Evolutionary conservation across 2,113 vertebrate genomes (phyloP).

Genomic region (Forbesichthys agassizii): DNA sequence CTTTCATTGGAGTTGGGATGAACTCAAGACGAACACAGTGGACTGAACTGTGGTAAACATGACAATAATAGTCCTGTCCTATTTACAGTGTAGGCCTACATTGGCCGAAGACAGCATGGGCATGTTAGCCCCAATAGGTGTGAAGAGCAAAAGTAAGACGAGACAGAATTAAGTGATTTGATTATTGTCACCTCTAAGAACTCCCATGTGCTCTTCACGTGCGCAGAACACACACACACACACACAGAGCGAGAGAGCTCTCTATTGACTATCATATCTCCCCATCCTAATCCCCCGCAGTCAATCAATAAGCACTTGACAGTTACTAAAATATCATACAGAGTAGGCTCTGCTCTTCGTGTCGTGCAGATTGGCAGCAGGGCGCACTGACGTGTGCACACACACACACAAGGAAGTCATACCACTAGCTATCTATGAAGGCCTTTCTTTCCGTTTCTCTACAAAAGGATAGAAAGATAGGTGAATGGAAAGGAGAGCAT

Average conservation of each 20-base stretch:
- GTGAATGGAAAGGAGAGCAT: background rate
- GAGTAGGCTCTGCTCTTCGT: constrained; percentile 53
- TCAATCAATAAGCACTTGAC: constrained; percentile 71
- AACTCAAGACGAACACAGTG: too few species aligned
- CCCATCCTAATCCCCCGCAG: constrained; percentile 57
- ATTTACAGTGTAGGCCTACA: constrained; percentile 25
- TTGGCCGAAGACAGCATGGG: constrained; percentile 42
- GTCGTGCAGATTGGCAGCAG: constrained; percentile 57
- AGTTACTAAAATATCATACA: constrained; percentile 64
- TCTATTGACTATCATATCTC: constrained; percentile 30
- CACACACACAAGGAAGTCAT: background rate
- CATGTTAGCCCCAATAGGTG: constrained; percentile 17
- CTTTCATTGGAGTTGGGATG: too few species aligned
- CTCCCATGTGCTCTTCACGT: background rate
- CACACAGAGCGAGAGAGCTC: background rate
- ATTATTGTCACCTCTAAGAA: constrained; percentile 12
- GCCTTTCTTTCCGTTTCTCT: background rate
- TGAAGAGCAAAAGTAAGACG: constrained; percentile 32
- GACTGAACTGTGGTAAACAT: too few species aligned
- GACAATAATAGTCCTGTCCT: too few species aligned
- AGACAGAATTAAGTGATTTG: constrained; percentile 20
- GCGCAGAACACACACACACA: background rate
- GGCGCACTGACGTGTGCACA: background rate
- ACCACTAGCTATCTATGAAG: background rate
- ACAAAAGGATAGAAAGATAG: constrained; percentile 7